Conservation (phyloP, 2,888 invertebrate genomes). For the Mesorhabditis belari region DNA sequence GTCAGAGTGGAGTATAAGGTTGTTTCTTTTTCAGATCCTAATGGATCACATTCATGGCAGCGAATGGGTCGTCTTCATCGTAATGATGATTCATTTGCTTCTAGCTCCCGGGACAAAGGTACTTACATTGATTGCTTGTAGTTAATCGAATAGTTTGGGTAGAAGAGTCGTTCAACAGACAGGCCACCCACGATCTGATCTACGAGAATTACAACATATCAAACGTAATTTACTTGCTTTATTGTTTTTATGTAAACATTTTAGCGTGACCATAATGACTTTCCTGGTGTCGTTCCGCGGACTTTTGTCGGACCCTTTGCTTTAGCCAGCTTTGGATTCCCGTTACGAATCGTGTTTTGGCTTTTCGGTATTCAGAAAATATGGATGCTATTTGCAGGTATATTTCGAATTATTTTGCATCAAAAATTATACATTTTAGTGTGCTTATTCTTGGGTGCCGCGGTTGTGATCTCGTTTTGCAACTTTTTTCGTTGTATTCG, state of each 20-base stretch:
- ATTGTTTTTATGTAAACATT: constrained; percentile 48
- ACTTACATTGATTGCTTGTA: too few relatives aligned
- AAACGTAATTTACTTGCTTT: background rate
- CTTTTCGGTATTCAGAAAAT: constrained; percentile 31
- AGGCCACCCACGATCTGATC: constrained; percentile 92
- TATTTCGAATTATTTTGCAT: too few relatives aligned
- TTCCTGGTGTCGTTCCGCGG: constrained; percentile 91
- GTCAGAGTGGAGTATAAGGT: too few relatives aligned
- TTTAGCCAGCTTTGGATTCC: constrained; percentile 58
- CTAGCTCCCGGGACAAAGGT: too few relatives aligned
- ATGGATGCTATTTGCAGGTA: constrained; percentile 40
- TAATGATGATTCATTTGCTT: too few relatives aligned
- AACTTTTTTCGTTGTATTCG: constrained; percentile 70
- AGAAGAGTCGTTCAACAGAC: constrained; percentile 97
- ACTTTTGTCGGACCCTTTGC: constrained; percentile 85
- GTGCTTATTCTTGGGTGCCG: constrained; percentile 70
- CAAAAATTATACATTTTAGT: too few relatives aligned
- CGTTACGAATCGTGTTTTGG: constrained; percentile 19
- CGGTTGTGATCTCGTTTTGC: constrained; percentile 71
- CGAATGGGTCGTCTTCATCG: too few relatives aligned
- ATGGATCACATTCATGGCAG: too few relatives aligned
- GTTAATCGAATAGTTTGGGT: too few relatives aligned
- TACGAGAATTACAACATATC: constrained; percentile 62
- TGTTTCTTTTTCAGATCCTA: too few relatives aligned
- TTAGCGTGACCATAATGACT: constrained; percentile 95